Evolutionary conservation across 1,140 invertebrate genomes (phyloP).

Genomic region (Babylonia areolata): DNA sequence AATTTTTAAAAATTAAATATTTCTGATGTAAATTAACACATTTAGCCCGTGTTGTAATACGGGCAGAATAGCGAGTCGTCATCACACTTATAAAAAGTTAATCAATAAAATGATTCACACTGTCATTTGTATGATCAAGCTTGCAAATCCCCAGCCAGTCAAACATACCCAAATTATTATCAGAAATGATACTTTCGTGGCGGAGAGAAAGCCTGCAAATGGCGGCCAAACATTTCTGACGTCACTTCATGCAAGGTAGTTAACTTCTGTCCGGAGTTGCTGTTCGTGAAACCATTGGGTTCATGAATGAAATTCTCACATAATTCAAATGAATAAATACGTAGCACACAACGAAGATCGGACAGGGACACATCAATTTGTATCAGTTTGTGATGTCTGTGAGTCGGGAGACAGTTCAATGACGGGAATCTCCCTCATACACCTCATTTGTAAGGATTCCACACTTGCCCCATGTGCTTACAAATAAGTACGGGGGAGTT

Average conservation of each 20-base stretch:
- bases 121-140: background rate
- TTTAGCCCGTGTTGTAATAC: conserved; percentile 36
- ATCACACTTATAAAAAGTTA: background rate
- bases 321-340: too few relatives aligned
- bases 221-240: background rate
- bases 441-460: too few relatives aligned
- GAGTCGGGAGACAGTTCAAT: too few relatives aligned
- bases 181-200: conserved; percentile 9
- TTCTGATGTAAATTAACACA: conserved; percentile 32
- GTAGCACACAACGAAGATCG: too few relatives aligned
- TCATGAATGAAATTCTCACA: too few relatives aligned
- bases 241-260: background rate
- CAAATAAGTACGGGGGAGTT: too few relatives aligned
- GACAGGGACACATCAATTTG: too few relatives aligned
- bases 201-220: conserved; percentile 1
- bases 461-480: too few relatives aligned
- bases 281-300: background rate
- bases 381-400: too few relatives aligned
- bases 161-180: background rate
- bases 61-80: conserved; percentile 18
- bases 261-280: background rate
- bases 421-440: too few relatives aligned
- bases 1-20: background rate
- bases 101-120: background rate
- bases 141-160: background rate